Evolutionary conservation across 2,113 vertebrate species (phyloP).

Genomic region (Sylvilagus bachmani): DNA sequence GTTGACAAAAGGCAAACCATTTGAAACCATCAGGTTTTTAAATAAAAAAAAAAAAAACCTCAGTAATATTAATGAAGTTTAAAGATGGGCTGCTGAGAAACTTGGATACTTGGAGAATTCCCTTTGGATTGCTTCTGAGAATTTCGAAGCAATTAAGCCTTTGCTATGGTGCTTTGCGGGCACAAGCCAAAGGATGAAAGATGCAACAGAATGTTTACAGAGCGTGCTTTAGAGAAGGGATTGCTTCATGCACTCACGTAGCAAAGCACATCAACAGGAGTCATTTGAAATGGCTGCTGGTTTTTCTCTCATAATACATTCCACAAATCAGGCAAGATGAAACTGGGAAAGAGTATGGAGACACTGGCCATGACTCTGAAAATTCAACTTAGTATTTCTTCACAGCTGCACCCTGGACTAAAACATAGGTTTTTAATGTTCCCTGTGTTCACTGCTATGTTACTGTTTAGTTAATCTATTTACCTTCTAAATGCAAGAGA

Average conservation of each 20-base stretch:
- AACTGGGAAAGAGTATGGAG: not conserved
- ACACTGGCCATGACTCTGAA: not conserved
- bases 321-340: not conserved
- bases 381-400: not conserved
- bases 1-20: constrained; percentile 27
- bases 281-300: not conserved
- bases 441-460: not conserved
- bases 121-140: constrained; percentile 10
- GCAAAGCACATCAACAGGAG: not conserved
- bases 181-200: constrained; percentile 46
- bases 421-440: not conserved
- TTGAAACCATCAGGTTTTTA: constrained; percentile 47
- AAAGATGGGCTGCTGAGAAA: not conserved
- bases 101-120: constrained; percentile 26
- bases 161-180: not conserved
- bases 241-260: not conserved
- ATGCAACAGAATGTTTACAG: not conserved
- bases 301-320: constrained; percentile 54
- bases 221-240: not conserved
- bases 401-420: not conserved
- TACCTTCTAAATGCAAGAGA: constrained; percentile 26
- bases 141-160: constrained; percentile 56
- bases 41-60: not conserved
- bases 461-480: not conserved
- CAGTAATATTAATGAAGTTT: constrained; percentile 36